These are phyloP conservation scores for Leptinotarsa lineolata DNA, from an alignment of 1,140 invertebrate genomes.

Conservation along the genomic window DNA sequence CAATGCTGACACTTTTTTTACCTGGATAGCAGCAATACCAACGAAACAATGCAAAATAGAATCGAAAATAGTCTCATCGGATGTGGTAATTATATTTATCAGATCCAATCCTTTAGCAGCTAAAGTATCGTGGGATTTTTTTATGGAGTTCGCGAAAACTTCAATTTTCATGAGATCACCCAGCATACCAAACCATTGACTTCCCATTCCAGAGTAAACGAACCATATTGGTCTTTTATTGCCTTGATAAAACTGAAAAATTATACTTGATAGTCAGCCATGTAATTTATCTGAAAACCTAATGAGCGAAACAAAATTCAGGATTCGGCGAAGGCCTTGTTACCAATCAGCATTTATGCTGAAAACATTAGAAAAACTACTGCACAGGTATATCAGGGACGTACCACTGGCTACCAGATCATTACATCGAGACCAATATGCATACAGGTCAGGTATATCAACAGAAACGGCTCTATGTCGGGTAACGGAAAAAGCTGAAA, in stretches of 20 bases:
- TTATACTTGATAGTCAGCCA: neutral
- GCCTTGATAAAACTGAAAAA: constrained; percentile 39
- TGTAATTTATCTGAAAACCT: neutral
- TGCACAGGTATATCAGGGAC: no score
- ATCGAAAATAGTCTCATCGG: constrained; percentile 75
- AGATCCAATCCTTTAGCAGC: constrained; percentile 78
- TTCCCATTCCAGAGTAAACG: constrained; percentile 73
- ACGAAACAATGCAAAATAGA: constrained; percentile 88
- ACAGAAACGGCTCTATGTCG: no score
- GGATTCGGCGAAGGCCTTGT: no score
- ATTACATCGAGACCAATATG: no score
- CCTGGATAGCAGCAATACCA: constrained; percentile 87
- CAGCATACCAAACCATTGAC: constrained; percentile 73
- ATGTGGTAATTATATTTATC: constrained; percentile 75
- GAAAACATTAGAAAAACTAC: no score
- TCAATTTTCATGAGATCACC: constrained; percentile 65
- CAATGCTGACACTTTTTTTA: constrained; percentile 45
- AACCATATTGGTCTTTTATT: constrained; percentile 61
- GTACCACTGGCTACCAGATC: no score
- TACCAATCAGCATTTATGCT: no score
- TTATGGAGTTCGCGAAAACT: constrained; percentile 68
- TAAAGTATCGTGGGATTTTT: constrained; percentile 72
- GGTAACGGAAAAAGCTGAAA: no score
- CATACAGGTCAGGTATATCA: no score
- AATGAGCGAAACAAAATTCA: no score